A percentile compares a stretch with the other conserved stretches of the same genome.
These are phyloP conservation scores for Maccullochella peelii DNA, from an alignment of 2,113 vertebrate species.

Conservation along the genomic window DNA sequence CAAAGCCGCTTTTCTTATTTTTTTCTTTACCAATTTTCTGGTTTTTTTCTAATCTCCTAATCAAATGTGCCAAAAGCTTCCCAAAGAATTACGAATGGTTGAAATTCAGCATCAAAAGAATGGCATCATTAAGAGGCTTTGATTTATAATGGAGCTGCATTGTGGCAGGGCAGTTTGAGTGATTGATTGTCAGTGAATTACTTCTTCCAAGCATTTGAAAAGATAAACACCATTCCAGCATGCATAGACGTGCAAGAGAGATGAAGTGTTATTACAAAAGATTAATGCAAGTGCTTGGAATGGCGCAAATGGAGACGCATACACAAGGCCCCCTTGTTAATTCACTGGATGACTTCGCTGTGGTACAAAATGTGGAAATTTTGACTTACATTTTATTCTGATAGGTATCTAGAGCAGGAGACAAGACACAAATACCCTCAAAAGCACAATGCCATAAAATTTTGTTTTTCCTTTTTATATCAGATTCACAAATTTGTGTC, in stretches of 20 bases:
- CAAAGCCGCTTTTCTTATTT: slow-evolving; percentile 85
- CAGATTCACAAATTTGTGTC: not conserved
- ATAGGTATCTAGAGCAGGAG: not conserved
- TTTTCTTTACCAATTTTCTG: slow-evolving; percentile 78
- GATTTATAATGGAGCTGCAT: slow-evolving; percentile 76
- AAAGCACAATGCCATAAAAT: not conserved
- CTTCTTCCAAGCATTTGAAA: slow-evolving; percentile 65
- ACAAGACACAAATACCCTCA: not conserved
- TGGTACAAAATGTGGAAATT: not conserved
- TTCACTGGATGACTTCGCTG: not conserved
- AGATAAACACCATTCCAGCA: slow-evolving; percentile 62
- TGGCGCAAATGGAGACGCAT: not conserved
- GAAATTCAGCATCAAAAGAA: slow-evolving; percentile 85
- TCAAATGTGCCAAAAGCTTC: slow-evolving; percentile 90
- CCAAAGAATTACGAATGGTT: slow-evolving; percentile 86
- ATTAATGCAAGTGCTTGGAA: slow-evolving; percentile 53
- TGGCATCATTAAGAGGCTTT: slow-evolving; percentile 86
- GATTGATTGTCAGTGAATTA: slow-evolving; percentile 82
- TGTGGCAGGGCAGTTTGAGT: slow-evolving; percentile 85
- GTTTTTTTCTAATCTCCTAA: slow-evolving; percentile 83
- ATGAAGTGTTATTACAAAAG: slow-evolving; percentile 71
- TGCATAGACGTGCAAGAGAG: slow-evolving; percentile 13
- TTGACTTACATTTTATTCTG: not conserved
- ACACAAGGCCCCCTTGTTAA: not conserved
- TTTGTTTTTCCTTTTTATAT: not conserved